phyloP scores from a whole-genome alignment of 2,888 invertebrate species.

The Dicranocentrus wangi region DNA sequence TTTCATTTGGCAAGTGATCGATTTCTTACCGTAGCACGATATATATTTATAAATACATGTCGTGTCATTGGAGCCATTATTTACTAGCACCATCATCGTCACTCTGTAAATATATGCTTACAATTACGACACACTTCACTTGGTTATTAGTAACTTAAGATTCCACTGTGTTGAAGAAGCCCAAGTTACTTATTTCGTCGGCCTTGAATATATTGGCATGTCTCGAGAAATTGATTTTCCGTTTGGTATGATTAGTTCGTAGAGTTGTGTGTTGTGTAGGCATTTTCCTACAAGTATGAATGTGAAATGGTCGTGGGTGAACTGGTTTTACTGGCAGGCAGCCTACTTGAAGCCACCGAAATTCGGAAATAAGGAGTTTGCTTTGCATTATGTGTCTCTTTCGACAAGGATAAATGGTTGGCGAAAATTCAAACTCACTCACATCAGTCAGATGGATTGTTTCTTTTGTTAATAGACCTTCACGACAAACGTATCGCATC shows the following conservation, averaged over 20 bases:
- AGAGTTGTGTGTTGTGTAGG: background rate
- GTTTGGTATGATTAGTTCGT: background rate
- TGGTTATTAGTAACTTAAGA: no score
- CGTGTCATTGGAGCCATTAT: no score
- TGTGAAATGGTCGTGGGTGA: background rate
- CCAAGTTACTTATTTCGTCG: no score
- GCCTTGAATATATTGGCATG: constrained; percentile 15
- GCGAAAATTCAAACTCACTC: background rate
- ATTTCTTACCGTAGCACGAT: no score
- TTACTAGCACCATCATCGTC: no score
- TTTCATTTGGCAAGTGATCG: no score
- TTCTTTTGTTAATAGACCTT: background rate
- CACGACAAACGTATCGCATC: background rate
- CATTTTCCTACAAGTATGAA: background rate
- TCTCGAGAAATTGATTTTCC: background rate
- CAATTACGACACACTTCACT: no score
- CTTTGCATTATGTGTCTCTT: background rate
- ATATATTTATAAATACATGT: no score
- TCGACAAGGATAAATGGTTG: background rate
- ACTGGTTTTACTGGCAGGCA: background rate
- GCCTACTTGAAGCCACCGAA: background rate
- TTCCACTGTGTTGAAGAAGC: no score
- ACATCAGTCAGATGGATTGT: background rate
- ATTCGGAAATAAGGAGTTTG: background rate
- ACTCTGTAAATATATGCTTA: no score